Base-by-base conservation (phyloP, 2,113 vertebrate species). In the Pavo muticus region DNA sequence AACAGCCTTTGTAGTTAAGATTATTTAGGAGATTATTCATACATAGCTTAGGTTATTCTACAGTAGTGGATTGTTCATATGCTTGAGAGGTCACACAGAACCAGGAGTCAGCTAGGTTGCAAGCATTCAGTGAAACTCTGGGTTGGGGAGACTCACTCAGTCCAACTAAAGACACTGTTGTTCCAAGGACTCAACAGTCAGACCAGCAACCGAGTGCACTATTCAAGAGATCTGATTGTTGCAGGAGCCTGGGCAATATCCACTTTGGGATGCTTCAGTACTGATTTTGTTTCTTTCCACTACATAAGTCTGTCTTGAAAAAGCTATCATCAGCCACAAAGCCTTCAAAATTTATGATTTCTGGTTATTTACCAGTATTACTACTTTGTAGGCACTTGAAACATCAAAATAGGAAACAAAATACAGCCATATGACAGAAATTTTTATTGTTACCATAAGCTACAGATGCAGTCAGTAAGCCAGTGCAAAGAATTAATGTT, bases 21-120 rank as follows among this genome's bases (percentile, higher is more conserved):
- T 48, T 48, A 54, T 44, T 48, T 30, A 35, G 35, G 32, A 65
- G 19, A 56, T 52, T 1, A 44, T 65, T 20, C 25, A 11, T 35
- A 56, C 19, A 9, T 15, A 47, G 40, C 3, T 87, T 52, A 73
- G 76, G 25, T 47, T 17, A 32, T 4, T 56, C 44, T 50, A 6
- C 4, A 69, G 48, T n/a, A 69, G 65, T 4, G 13, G 47, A 79
- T 44, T 18, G 20, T 2, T 16, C 29, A n/a, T 0, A 0, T 40
- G 17, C 37, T 65, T 40, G 8, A 40, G 61, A 90, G 10, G 35
- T 82, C 44, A 48, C 37, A 37, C 0, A 61, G 17, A 44, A 39
- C 32, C 48, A 29, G 8, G 21, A 57, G 14, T 35, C 71, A 79
- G 6, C 4, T 25, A 21, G 14, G 7, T 27, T 77, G 3, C 25